Evolutionary conservation across 37 sponge, comb jelly and placozoan species (phyloP).

Genomic region (Dysidea cf. avara): DNA sequence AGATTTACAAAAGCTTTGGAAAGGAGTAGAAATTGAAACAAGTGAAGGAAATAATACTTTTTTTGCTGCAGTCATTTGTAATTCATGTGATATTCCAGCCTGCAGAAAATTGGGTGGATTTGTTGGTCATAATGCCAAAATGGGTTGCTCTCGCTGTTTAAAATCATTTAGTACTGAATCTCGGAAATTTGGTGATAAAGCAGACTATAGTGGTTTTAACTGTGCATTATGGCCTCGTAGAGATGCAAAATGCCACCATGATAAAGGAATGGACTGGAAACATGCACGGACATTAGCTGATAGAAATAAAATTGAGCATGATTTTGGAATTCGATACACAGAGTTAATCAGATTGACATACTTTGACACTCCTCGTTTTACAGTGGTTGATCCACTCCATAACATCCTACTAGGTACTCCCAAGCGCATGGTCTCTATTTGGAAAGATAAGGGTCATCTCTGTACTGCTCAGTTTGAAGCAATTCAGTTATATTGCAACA

Average conservation of each 20-base stretch:
- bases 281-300: too few species aligned
- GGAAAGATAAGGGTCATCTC: slow-evolving; percentile 20
- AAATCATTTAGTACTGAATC: neutral
- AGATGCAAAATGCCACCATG: too few species aligned
- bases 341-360: too few species aligned
- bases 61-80: too few species aligned
- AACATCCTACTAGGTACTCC: slow-evolving; percentile 42
- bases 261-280: too few species aligned
- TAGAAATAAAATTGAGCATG: too few species aligned
- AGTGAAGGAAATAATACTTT: too few species aligned
- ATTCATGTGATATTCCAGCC: too few species aligned
- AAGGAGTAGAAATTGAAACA: too few species aligned
- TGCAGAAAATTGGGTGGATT: neutral
- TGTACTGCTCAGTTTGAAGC: neutral
- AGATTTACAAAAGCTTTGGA: too few species aligned
- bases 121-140: too few species aligned
- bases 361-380: slow-evolving; percentile 3
- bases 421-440: slow-evolving; percentile 20
- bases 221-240: neutral
- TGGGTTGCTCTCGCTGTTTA: too few species aligned
- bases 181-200: neutral
- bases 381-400: slow-evolving; percentile 43
- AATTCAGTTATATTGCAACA: slow-evolving; percentile 36
- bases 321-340: neutral
- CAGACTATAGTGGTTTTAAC: neutral